These are phyloP conservation scores for Sebastes kiyomatsui DNA, from an alignment of 2,797 vertebrate genomes.

Conservation along the genomic window DNA sequence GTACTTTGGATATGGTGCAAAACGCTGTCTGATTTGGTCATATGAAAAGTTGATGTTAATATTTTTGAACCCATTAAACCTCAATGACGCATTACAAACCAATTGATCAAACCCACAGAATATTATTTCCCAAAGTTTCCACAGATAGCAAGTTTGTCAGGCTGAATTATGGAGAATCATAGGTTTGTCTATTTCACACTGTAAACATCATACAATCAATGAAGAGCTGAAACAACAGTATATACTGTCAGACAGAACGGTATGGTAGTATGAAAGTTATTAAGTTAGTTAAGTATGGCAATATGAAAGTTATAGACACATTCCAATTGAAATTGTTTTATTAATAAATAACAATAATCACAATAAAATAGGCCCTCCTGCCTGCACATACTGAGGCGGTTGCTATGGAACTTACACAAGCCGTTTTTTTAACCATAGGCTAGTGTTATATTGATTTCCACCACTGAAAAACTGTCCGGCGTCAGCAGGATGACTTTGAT, in stretches of 20 bases:
- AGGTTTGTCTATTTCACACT: neutral
- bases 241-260: too few species aligned
- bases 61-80: slow-evolving; percentile 10
- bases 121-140: neutral
- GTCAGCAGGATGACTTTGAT: too few species aligned
- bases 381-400: too few species aligned
- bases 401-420: too few species aligned
- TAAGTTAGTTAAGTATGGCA: too few species aligned
- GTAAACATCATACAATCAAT: slow-evolving; percentile 2
- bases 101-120: slow-evolving; percentile 1
- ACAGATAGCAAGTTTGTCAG: neutral
- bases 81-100: neutral
- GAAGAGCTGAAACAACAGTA: neutral
- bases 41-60: slow-evolving; percentile 4
- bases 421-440: fast-evolving
- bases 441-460: too few species aligned
- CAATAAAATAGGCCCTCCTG: too few species aligned
- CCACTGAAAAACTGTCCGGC: too few species aligned
- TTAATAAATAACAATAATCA: too few species aligned
- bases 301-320: too few species aligned
- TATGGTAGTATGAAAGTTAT: too few species aligned
- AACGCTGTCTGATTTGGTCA: neutral
- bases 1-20: neutral
- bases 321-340: too few species aligned
- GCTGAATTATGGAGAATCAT: neutral